Percentiles rank a stretch among this genome's conserved stretches.
phyloP scores from a whole-genome alignment of 2,113 vertebrate genomes.

The Morone chrysops region DNA sequence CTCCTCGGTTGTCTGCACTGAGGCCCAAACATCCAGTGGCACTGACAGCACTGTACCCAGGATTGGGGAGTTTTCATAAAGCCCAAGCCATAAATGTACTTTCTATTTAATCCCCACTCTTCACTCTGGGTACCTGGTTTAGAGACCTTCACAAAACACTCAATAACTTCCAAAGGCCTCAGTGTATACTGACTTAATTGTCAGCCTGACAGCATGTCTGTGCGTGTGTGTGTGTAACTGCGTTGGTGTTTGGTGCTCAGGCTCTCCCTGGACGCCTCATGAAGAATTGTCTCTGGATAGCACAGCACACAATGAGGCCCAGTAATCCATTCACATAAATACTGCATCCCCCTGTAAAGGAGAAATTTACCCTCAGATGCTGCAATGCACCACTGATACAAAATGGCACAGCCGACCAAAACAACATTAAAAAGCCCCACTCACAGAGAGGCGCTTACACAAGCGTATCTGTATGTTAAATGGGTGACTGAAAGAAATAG shows the following conservation, averaged over 20 bases:
- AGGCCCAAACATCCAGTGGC: slow-evolving; percentile 37
- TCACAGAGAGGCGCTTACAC: neutral
- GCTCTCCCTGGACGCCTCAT: slow-evolving; percentile 34
- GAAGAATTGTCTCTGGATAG: slow-evolving; percentile 62
- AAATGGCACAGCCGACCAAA: slow-evolving; percentile 28
- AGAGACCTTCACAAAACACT: slow-evolving; percentile 24
- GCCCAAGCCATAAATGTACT: slow-evolving; percentile 5
- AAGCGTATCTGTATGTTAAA: neutral
- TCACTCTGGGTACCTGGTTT: slow-evolving; percentile 15
- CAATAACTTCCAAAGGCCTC: slow-evolving; percentile 32
- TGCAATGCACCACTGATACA: slow-evolving; percentile 57
- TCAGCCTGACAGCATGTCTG: slow-evolving; percentile 26
- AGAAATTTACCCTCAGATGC: slow-evolving; percentile 42
- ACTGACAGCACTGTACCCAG: slow-evolving; percentile 17
- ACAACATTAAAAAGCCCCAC: slow-evolving; percentile 6
- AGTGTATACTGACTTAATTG: slow-evolving; percentile 51
- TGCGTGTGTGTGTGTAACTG: slow-evolving; percentile 5
- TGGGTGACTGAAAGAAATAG: neutral
- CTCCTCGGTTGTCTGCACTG: slow-evolving; percentile 6
- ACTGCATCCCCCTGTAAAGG: slow-evolving; percentile 59
- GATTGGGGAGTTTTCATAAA: slow-evolving; percentile 2
- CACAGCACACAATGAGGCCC: slow-evolving; percentile 58
- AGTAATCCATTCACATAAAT: slow-evolving; percentile 70
- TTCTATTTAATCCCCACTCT: slow-evolving; percentile 29
- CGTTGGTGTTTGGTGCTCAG: slow-evolving; percentile 24